phyloP scores from a whole-genome alignment of 1,140 invertebrate species.

The Phymastichus coffea region DNA sequence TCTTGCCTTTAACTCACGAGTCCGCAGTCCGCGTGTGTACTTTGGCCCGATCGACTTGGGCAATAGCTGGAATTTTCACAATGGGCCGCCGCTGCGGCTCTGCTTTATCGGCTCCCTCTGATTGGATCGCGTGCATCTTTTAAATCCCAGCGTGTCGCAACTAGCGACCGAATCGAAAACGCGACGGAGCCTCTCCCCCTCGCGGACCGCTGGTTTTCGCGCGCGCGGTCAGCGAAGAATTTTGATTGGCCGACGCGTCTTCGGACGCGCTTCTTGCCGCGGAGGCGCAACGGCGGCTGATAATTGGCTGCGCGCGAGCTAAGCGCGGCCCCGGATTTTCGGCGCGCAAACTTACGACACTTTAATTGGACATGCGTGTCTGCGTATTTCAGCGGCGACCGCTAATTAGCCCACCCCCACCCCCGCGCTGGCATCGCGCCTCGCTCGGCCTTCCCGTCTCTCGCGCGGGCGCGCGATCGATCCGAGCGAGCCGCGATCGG shows the following conservation, averaged over 20 bases:
- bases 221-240: conserved; percentile 11
- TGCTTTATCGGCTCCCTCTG: no score
- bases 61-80: no score
- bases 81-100: no score
- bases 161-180: no score
- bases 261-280: not conserved
- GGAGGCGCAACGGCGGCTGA: not conserved
- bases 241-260: conserved; percentile 19
- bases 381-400: conserved; percentile 32
- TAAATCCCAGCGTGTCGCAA: no score
- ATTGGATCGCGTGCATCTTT: no score
- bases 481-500: not conserved
- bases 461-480: not conserved
- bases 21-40: no score
- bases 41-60: no score
- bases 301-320: not conserved
- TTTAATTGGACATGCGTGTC: conserved; percentile 46
- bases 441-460: not conserved
- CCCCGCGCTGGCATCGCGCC: no score
- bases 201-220: not conserved
- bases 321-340: not conserved
- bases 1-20: no score
- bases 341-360: conserved; percentile 38
- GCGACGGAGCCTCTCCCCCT: no score
- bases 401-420: conserved; percentile 45